Conservation (phyloP, 2,113 vertebrate species). For the Plecotus auritus region DNA sequence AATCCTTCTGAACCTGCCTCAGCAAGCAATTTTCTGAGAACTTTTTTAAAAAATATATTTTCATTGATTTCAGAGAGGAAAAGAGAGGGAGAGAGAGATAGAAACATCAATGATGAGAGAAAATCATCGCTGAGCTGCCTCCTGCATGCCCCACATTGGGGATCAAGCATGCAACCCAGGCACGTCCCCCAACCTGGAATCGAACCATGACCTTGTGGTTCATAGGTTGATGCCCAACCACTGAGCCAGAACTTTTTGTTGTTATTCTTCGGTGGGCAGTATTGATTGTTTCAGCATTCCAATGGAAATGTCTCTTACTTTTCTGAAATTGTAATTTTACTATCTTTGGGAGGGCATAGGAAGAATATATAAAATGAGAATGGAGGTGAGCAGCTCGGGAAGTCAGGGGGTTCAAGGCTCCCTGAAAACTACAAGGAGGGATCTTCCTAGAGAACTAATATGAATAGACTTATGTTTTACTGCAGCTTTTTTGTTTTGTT, state of each 20-base stretch:
- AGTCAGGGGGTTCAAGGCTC: background rate
- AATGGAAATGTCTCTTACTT: background rate
- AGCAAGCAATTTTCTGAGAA: background rate
- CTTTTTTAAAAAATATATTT: background rate
- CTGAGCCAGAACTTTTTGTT: no score
- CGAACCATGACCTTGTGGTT: no score
- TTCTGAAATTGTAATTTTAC: background rate
- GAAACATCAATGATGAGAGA: no score
- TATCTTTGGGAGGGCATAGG: background rate
- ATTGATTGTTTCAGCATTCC: background rate
- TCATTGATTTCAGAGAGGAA: no score
- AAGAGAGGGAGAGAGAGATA: no score
- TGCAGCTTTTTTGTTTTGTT: background rate
- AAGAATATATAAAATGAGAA: background rate
- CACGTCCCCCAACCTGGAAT: no score
- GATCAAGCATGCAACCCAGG: no score
- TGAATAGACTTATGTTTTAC: background rate
- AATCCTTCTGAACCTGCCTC: background rate
- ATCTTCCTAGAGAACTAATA: background rate
- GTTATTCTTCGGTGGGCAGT: background rate
- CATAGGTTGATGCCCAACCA: no score
- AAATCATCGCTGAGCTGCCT: no score
- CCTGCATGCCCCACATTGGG: no score
- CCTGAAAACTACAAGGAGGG: background rate
- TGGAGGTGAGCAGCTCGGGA: background rate